Evolutionary conservation across 2,797 vertebrate genomes (phyloP).

Genomic region (Pteronotus mesoamericanus): DNA sequence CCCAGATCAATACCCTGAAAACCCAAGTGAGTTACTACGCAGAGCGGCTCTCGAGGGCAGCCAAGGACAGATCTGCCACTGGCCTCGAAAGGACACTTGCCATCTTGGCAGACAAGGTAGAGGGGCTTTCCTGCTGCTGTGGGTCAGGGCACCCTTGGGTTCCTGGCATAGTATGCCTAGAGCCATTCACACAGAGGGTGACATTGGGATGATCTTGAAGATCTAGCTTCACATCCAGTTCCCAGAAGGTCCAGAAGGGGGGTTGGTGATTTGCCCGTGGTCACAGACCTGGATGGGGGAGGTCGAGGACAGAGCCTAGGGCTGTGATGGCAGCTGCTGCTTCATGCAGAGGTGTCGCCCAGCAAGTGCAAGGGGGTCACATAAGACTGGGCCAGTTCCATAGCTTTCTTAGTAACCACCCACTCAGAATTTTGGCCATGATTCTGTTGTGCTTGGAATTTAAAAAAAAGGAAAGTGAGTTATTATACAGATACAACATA

Average conservation of each 20-base stretch:
- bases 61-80: conserved; percentile 94
- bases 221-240: neutral
- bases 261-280: neutral
- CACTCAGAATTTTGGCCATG: neutral
- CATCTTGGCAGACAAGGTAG: conserved; percentile 96
- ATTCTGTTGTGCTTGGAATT: neutral
- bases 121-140: neutral
- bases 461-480: neutral
- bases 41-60: conserved; percentile 94
- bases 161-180: neutral
- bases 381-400: neutral
- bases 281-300: neutral
- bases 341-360: neutral
- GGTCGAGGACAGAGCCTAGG: neutral
- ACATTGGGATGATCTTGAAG: neutral
- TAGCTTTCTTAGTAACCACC: neutral
- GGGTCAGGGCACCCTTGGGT: neutral
- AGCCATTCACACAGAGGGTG: neutral
- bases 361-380: fast-evolving
- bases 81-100: conserved; percentile 95
- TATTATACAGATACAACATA: neutral
- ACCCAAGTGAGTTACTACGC: conserved; percentile 99
- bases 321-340: neutral
- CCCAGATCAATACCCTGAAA: conserved; percentile 97
- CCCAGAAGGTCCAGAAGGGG: neutral